A percentile compares a stretch with the other conserved stretches of the same genome.
Conservation (phyloP, 2,888 invertebrate genomes). For the Trachelus iudaicus region DNA sequence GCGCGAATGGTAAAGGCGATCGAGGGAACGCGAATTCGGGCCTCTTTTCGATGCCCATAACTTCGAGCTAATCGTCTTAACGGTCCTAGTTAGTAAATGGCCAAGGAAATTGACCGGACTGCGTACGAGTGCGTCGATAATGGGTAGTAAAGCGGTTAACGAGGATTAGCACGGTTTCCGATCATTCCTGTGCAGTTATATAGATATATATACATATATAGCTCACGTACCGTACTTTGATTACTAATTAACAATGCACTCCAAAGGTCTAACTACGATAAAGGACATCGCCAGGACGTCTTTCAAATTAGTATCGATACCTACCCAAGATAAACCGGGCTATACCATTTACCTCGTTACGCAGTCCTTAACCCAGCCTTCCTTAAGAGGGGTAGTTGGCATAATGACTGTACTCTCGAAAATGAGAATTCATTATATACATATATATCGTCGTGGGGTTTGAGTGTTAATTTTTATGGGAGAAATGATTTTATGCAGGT, state of each 20-base stretch:
- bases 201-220: background rate
- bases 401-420: background rate
- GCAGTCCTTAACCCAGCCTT: background rate
- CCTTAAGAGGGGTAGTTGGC: background rate
- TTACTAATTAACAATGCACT: background rate
- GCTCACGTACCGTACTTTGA: background rate
- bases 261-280: background rate
- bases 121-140: slow-evolving; percentile 31
- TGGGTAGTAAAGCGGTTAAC: slow-evolving; percentile 40
- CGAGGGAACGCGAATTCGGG: background rate
- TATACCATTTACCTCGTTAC: background rate
- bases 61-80: slow-evolving; percentile 30
- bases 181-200: background rate
- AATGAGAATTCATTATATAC: background rate
- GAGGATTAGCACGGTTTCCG: slow-evolving; percentile 31
- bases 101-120: slow-evolving; percentile 35
- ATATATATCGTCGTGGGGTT: background rate
- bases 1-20: background rate
- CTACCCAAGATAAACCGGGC: background rate
- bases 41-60: background rate
- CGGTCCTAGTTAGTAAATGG: slow-evolving; percentile 33
- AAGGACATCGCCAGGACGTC: background rate
- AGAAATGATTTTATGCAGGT: background rate
- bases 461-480: background rate
- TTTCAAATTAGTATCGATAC: background rate